Evolutionary conservation across 2,797 vertebrate genomes (phyloP), one percentile per base, ranked within the genome.

Genomic region (Gila robusta): DNA sequence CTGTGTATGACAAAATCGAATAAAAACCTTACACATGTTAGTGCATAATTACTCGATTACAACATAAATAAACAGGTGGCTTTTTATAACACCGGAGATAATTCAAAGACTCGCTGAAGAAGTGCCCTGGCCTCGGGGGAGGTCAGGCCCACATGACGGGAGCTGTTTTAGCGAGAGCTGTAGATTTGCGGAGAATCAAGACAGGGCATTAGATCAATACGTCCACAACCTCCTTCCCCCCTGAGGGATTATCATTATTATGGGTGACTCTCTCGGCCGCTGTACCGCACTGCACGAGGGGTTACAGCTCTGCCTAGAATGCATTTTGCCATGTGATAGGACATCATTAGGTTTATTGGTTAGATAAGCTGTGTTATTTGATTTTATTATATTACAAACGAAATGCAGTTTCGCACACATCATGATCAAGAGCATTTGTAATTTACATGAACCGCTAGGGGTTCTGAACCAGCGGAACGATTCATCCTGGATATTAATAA

Each of bases 161-260:
- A 79, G 86, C 54, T 85, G 86, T 87, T 78, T 85, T 88, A 87
- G 89, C 64, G 85, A 86, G 82, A 71, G 85, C 81, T 87, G 77
- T 80, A 89, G 72, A 84, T 87, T 84, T 89, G 73, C 62, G 67
- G 90, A 89, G 85, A 88, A 92, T 87, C 89, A 84, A 81, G 87
- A 87, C 80, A 74, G 89, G 86, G 82, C 87, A 90, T 87, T 87
- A 77, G 88, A 91, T 91, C 89, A 86, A 89, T 87, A 91, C 78
- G 67, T 83, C 78, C 82, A 84, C 87, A 89, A 89, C 83, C 89
- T 84, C 47, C 41, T 85, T 90, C 79, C 76, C 88, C 87, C 87
- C 80, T 78, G 89, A 87, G 86, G 88, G 90, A 90, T 90, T 89
- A 90, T 81, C 84, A 67, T 86, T 84, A 89, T 88, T 88, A 87